Conservation (phyloP, 1,140 invertebrate genomes). For the Penaeus japonicus region DNA sequence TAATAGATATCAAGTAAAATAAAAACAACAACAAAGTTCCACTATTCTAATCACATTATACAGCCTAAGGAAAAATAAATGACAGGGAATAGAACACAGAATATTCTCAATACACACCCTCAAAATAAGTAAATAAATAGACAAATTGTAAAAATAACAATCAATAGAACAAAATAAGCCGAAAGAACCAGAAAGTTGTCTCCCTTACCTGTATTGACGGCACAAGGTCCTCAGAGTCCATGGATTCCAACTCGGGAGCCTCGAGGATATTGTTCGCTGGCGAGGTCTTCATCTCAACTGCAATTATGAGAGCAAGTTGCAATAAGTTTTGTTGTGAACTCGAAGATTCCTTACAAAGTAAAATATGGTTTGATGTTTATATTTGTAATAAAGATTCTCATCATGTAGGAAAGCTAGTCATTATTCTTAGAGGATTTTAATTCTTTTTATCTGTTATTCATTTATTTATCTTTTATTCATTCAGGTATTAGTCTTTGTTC, state of each 20-base stretch:
- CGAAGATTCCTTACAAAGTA: neutral
- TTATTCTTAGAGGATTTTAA: too few species aligned
- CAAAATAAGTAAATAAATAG: too few species aligned
- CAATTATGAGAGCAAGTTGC: neutral
- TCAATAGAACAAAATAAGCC: neutral
- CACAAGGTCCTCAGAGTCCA: constrained; percentile 59
- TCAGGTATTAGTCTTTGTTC: too few species aligned
- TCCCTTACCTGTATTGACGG: constrained; percentile 55
- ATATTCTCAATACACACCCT: too few species aligned
- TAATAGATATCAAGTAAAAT: too few species aligned
- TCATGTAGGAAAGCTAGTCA: neutral
- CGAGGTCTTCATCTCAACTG: constrained; percentile 47
- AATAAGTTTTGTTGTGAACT: neutral
- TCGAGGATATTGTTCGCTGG: constrained; percentile 46
- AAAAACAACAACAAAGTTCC: constrained; percentile 3
- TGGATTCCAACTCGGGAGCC: constrained; percentile 56
- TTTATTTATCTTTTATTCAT: too few species aligned
- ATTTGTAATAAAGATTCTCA: neutral
- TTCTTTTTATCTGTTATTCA: neutral
- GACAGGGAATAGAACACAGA: too few species aligned
- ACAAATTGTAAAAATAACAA: neutral
- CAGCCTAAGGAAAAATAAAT: too few species aligned
- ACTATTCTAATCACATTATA: constrained; percentile 15
- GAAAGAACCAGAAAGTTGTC: neutral
- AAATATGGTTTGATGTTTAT: neutral